Evolutionary conservation across 2,113 vertebrate species (phyloP).

Genomic region (Heliornis fulica): DNA sequence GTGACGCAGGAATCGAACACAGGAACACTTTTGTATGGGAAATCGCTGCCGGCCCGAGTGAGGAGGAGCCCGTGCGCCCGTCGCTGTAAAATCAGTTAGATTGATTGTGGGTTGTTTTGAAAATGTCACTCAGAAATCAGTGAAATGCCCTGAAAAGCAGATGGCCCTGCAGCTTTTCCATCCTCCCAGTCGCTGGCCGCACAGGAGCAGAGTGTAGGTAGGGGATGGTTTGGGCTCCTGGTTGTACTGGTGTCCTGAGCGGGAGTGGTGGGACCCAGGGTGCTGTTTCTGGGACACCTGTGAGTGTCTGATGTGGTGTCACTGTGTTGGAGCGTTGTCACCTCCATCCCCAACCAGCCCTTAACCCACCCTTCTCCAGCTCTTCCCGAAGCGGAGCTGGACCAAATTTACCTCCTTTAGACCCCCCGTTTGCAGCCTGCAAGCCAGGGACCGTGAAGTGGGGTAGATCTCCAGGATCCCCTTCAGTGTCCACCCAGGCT

Average conservation of each 20-base stretch:
- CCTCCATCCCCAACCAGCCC: neutral
- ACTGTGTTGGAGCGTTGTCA: neutral
- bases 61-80: rapidly evolving
- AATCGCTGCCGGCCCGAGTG: rapidly evolving
- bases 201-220: rapidly evolving
- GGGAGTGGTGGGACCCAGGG: neutral
- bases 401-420: too few relatives aligned
- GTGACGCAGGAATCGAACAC: rapidly evolving
- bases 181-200: rapidly evolving
- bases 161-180: rapidly evolving
- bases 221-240: rapidly evolving
- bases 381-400: rapidly evolving
- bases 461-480: neutral
- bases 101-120: rapidly evolving
- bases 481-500: rapidly evolving
- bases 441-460: neutral
- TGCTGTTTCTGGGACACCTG: rapidly evolving
- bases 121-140: neutral
- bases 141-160: rapidly evolving
- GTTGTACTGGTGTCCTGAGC: neutral
- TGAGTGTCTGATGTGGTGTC: rapidly evolving
- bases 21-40: neutral
- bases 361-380: neutral
- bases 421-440: rapidly evolving
- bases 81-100: rapidly evolving